phyloP scores from a whole-genome alignment of 2,797 vertebrate genomes.

The Sorex maritimensis region DNA sequence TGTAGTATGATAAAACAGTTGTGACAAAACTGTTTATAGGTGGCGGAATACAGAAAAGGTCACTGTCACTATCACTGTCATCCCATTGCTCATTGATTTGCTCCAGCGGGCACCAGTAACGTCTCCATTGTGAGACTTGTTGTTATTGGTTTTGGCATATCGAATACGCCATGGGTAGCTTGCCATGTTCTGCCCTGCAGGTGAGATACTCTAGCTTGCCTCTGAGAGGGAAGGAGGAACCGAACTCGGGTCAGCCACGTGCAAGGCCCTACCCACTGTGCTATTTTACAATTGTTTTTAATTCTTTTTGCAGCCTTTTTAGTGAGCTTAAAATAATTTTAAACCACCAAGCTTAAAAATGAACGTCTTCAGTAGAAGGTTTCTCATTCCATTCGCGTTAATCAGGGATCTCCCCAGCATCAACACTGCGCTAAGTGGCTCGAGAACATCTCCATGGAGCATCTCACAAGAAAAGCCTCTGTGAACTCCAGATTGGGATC shows the following conservation, averaged over 20 bases:
- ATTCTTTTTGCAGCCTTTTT: constrained; percentile 27
- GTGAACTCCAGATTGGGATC: background rate
- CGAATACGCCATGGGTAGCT: too few relatives aligned
- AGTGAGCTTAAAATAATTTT: constrained; percentile 47
- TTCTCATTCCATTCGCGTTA: constrained; percentile 2
- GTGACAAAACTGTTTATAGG: background rate
- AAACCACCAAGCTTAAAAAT: constrained; percentile 4
- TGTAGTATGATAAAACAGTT: background rate
- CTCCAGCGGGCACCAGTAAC: too few relatives aligned
- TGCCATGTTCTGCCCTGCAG: too few relatives aligned
- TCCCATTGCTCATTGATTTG: too few relatives aligned
- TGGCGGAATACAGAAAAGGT: background rate
- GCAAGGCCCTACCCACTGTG: too few relatives aligned
- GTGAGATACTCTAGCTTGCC: too few relatives aligned
- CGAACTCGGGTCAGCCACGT: too few relatives aligned
- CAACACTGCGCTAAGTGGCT: background rate
- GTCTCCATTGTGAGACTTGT: too few relatives aligned
- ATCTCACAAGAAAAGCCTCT: background rate
- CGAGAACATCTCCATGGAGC: background rate
- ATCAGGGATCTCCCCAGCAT: background rate
- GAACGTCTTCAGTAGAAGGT: background rate
- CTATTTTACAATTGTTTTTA: constrained; percentile 39
- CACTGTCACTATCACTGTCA: too few relatives aligned
- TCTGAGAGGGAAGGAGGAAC: too few relatives aligned
- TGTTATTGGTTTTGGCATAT: too few relatives aligned